A percentile compares a stretch with the other conserved stretches of the same genome.
Conservation (phyloP, 2,888 invertebrate genomes). For the Cabera pusaria region DNA sequence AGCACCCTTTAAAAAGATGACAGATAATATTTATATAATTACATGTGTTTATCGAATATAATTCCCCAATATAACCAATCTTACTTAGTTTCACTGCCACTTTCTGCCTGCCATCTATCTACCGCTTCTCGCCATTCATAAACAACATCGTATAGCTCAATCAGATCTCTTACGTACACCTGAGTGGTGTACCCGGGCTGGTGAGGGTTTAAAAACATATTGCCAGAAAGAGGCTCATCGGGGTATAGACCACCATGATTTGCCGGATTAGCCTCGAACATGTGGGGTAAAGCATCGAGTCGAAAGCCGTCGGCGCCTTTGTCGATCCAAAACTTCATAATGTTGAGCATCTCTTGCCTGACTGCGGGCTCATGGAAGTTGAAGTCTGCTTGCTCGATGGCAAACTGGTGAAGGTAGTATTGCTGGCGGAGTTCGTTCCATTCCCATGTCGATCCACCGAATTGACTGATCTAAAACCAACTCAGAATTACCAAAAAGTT, state of each 20-base stretch:
- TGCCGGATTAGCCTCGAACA: conserved; percentile 76
- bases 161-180: conserved; percentile 84
- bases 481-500: too few relatives aligned
- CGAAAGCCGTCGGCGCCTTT: conserved; percentile 91
- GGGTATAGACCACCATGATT: conserved; percentile 60
- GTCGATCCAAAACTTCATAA: conserved; percentile 88
- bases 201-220: conserved; percentile 48
- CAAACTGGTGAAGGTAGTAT: conserved; percentile 88
- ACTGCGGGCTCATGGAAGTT: conserved; percentile 85
- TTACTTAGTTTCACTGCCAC: conserved; percentile 66
- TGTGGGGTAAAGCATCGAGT: conserved; percentile 85
- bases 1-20: conserved; percentile 73
- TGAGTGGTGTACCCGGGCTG: conserved; percentile 84
- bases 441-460: conserved; percentile 87
- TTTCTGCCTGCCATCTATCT: conserved; percentile 72
- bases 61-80: conserved; percentile 37
- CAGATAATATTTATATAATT: too few relatives aligned
- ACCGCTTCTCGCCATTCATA: conserved; percentile 77
- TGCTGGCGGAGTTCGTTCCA: conserved; percentile 85
- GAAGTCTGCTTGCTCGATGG: conserved; percentile 85
- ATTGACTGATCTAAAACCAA: conserved; percentile 77
- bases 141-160: conserved; percentile 80
- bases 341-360: conserved; percentile 79
- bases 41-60: too few relatives aligned
- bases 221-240: conserved; percentile 76